These are phyloP conservation scores for Ceyx cyanopectus DNA, from an alignment of 2,113 vertebrate species.

Conservation along the genomic window DNA sequence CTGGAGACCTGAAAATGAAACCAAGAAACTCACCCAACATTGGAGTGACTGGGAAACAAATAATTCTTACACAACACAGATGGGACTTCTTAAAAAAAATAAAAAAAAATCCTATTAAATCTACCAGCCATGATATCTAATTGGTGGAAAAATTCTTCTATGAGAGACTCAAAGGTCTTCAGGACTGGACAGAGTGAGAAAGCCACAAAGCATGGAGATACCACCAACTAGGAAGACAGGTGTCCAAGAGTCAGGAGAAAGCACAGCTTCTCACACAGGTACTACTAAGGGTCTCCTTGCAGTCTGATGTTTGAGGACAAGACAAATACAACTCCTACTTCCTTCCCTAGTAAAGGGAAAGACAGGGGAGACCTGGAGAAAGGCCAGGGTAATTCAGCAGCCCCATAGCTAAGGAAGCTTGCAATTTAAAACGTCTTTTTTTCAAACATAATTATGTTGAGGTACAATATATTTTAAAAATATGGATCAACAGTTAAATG, in stretches of 20 bases:
- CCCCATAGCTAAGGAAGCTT: neutral
- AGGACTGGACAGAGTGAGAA: neutral
- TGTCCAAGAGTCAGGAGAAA: neutral
- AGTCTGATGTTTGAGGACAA: neutral
- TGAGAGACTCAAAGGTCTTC: neutral
- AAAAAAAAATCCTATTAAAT: neutral
- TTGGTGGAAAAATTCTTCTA: neutral
- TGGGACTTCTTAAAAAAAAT: neutral
- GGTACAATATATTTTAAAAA: constrained; percentile 71
- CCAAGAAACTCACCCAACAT: neutral
- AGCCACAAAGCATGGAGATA: neutral
- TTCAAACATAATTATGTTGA: constrained; percentile 65
- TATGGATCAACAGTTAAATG: constrained; percentile 63
- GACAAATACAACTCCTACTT: neutral
- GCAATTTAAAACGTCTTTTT: constrained; percentile 46
- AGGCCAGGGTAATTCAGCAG: neutral
- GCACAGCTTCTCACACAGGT: accelerated
- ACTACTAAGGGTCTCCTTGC: neutral
- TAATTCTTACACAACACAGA: neutral
- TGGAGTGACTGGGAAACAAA: neutral
- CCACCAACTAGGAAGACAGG: neutral
- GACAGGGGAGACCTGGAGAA: neutral
- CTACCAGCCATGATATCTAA: accelerated
- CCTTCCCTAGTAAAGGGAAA: neutral
- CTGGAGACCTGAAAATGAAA: neutral